Evolutionary conservation across 2,797 vertebrate genomes (phyloP).

Genomic region (Chelonia mydas): DNA sequence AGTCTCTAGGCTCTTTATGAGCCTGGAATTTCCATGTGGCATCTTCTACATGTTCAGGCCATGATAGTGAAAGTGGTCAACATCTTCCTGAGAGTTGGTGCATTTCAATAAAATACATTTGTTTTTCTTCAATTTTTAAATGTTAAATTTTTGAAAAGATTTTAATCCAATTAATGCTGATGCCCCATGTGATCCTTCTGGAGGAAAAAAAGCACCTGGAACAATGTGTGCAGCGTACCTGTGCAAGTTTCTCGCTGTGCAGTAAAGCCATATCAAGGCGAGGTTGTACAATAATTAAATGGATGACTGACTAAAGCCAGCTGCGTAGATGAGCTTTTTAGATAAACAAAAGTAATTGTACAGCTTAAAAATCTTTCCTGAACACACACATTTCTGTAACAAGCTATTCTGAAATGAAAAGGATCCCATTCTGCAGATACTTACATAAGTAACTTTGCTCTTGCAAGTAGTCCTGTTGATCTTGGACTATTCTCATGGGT

Average conservation of each 20-base stretch:
- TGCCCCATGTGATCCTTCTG: fast-evolving
- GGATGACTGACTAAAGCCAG: background rate
- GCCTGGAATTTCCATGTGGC: background rate
- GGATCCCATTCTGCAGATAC: background rate
- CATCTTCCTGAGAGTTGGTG: background rate
- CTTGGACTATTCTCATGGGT: background rate
- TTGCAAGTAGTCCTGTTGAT: background rate
- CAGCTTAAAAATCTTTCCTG: background rate
- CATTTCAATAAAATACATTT: background rate
- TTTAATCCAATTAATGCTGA: background rate
- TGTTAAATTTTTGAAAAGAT: background rate
- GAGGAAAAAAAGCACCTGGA: fast-evolving
- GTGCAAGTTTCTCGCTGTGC: background rate
- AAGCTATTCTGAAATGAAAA: background rate
- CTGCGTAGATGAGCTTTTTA: background rate
- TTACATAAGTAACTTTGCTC: background rate
- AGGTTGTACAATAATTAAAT: background rate
- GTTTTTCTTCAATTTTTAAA: background rate
- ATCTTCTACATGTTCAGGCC: background rate
- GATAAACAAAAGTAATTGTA: background rate
- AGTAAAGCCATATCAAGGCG: background rate
- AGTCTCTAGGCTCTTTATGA: background rate
- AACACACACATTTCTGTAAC: background rate
- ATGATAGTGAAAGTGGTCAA: background rate
- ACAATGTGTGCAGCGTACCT: background rate